phyloP scores from a whole-genome alignment of 2,888 invertebrate genomes.

The Eupeodes latifasciatus region DNA sequence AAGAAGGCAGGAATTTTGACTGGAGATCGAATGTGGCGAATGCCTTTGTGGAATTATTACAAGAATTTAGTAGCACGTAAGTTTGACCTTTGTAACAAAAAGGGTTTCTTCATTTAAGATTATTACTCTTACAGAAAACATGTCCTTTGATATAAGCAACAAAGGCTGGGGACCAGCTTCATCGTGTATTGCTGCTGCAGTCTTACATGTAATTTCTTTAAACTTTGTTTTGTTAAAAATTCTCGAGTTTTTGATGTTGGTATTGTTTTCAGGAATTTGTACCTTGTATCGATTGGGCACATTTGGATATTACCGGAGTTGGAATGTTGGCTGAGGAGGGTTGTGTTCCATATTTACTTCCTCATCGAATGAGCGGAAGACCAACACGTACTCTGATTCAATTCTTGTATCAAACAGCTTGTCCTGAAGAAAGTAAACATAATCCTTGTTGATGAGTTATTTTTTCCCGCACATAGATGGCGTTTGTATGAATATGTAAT shows the following conservation, averaged over 20 bases:
- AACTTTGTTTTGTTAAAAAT: too few relatives aligned
- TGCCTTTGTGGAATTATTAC: conserved; percentile 84
- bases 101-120: neutral
- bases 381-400: conserved; percentile 85
- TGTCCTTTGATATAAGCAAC: conserved; percentile 86
- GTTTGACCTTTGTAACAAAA: neutral
- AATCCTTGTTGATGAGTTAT: neutral
- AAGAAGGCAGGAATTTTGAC: conserved; percentile 84
- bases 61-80: conserved; percentile 74
- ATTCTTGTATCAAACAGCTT: conserved; percentile 81
- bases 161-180: conserved; percentile 85
- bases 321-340: conserved; percentile 86
- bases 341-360: conserved; percentile 86
- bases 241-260: too few relatives aligned
- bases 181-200: conserved; percentile 88
- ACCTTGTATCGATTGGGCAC: conserved; percentile 86
- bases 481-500: neutral
- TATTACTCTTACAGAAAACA: conserved; percentile 51
- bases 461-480: neutral
- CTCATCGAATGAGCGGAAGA: conserved; percentile 86
- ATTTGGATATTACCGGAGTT: conserved; percentile 89
- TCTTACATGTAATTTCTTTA: conserved; percentile 81
- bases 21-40: conserved; percentile 86
- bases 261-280: conserved; percentile 85
- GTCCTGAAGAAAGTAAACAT: conserved; percentile 62